Percentiles rank a stretch among this genome's conserved stretches.
phyloP scores from a whole-genome alignment of 2,797 vertebrate species.

The Microctenopoma lineatum region DNA sequence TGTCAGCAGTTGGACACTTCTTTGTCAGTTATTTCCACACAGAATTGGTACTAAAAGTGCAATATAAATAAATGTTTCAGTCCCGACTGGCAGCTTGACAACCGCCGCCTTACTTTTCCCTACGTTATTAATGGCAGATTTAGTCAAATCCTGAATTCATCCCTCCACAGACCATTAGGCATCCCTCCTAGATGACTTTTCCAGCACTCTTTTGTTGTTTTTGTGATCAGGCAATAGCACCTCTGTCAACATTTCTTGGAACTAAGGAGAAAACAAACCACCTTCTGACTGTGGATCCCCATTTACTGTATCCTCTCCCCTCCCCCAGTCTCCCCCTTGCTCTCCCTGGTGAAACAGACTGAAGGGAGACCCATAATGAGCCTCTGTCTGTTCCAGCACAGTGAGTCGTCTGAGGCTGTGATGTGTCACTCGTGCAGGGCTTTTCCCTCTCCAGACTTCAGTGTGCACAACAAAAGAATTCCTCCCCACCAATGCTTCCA shows the following conservation, averaged over 20 bases:
- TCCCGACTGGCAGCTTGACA: slow-evolving; percentile 13
- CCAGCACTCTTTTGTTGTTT: slow-evolving; percentile 16
- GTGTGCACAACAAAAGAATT: slow-evolving; percentile 54
- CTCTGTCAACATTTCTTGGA: slow-evolving; percentile 29
- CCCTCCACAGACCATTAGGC: background rate
- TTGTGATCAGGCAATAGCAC: slow-evolving; percentile 18
- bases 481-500: slow-evolving; percentile 49
- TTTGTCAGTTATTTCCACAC: slow-evolving; percentile 10
- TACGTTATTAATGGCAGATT: background rate
- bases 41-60: slow-evolving; percentile 23
- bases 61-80: slow-evolving; percentile 37
- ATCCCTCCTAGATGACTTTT: slow-evolving; percentile 17
- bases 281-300: slow-evolving; percentile 35
- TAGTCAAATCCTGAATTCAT: background rate
- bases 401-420: slow-evolving; percentile 70
- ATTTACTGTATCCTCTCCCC: slow-evolving; percentile 27
- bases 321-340: slow-evolving; percentile 39
- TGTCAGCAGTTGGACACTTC: slow-evolving; percentile 14
- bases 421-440: slow-evolving; percentile 69
- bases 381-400: slow-evolving; percentile 75
- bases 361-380: slow-evolving; percentile 76
- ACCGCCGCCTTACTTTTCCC: background rate
- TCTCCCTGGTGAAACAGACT: slow-evolving; percentile 62
- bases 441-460: slow-evolving; percentile 35
- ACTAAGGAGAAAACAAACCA: slow-evolving; percentile 26